Percentiles rank a stretch among this genome's conserved stretches.
phyloP scores from a whole-genome alignment of 2,797 vertebrate species.

The Prunella strophiata region DNA sequence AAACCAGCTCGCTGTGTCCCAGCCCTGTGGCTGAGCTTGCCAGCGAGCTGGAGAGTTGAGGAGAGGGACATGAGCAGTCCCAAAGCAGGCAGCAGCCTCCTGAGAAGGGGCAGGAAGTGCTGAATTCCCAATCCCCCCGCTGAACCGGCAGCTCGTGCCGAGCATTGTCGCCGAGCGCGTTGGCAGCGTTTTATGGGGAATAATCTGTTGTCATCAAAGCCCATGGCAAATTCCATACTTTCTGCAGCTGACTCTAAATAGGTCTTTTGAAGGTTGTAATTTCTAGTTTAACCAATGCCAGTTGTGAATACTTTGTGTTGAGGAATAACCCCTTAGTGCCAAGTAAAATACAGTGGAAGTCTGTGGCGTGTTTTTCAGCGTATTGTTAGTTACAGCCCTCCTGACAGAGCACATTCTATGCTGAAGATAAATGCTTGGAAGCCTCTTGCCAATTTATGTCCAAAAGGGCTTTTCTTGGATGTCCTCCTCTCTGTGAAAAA shows the following conservation, averaged over 20 bases:
- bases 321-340: constrained; percentile 75
- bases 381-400: constrained; percentile 77
- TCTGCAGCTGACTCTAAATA: constrained; percentile 75
- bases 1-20: neutral
- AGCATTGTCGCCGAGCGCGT: neutral
- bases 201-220: constrained; percentile 72
- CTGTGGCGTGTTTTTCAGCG: constrained; percentile 76
- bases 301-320: constrained; percentile 76
- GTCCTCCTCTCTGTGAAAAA: constrained; percentile 71
- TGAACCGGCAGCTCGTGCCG: neutral
- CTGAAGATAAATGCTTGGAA: constrained; percentile 74
- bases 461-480: constrained; percentile 76
- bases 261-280: constrained; percentile 77
- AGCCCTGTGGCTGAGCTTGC: neutral
- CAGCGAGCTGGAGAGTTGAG: neutral
- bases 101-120: neutral
- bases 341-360: constrained; percentile 79
- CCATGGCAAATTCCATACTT: constrained; percentile 68
- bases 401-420: constrained; percentile 78
- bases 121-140: neutral
- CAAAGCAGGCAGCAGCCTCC: neutral
- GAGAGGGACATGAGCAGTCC: neutral
- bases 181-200: constrained; percentile 15
- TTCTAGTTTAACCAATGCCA: constrained; percentile 76
- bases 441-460: constrained; percentile 68